A percentile compares a stretch with the other conserved stretches of the same genome.
These are phyloP conservation scores for Peromyscus aztecus DNA, from an alignment of 2,797 vertebrate species.

Conservation along the genomic window DNA sequence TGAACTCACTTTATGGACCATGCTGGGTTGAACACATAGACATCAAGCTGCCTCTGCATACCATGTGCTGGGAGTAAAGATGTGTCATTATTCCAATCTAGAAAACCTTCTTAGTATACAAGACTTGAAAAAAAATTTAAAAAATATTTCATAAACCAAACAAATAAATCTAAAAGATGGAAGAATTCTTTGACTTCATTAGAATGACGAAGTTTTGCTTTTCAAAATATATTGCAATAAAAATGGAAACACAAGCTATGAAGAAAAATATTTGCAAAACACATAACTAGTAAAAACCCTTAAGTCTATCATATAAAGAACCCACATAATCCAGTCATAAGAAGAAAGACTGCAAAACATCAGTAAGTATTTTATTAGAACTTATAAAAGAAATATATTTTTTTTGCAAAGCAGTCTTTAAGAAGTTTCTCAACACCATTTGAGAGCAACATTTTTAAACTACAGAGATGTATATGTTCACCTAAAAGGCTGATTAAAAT, in stretches of 20 bases:
- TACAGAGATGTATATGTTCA: not conserved
- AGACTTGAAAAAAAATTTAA: not conserved
- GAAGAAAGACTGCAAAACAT: not conserved
- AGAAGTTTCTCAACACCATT: not conserved
- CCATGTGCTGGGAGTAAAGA: too few relatives aligned
- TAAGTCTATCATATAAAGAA: not conserved
- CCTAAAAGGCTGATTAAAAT: not conserved
- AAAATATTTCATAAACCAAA: not conserved
- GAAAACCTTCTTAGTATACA: too few relatives aligned
- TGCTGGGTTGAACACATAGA: too few relatives aligned
- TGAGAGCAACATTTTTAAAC: not conserved
- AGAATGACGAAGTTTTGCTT: not conserved
- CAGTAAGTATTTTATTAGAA: not conserved
- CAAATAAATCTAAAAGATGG: not conserved
- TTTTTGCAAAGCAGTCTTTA: not conserved
- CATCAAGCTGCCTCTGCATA: too few relatives aligned
- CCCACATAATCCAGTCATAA: not conserved
- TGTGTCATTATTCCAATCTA: too few relatives aligned
- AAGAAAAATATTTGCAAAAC: not conserved
- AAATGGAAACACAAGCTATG: not conserved
- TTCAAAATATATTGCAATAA: not conserved
- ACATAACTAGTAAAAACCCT: not conserved
- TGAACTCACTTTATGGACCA: too few relatives aligned
- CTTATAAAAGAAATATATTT: not conserved
- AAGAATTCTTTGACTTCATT: not conserved